phyloP scores from a whole-genome alignment of 1,140 invertebrate species.

The Teleogryllus occipitalis region DNA sequence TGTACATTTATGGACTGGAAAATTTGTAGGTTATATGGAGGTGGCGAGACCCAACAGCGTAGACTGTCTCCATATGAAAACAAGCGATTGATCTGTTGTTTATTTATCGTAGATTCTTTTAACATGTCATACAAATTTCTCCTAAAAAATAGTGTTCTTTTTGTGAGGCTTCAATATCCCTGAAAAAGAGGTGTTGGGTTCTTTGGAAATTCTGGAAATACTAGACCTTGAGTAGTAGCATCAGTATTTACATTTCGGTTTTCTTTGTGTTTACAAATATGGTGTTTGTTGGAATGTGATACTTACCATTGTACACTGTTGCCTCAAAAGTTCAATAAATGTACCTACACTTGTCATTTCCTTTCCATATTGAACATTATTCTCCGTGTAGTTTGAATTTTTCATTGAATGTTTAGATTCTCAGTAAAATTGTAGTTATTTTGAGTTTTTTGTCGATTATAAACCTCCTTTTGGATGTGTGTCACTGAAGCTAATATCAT shows the following conservation, averaged over 20 bases:
- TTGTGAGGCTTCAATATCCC: no score
- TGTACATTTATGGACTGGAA: background rate
- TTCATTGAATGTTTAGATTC: background rate
- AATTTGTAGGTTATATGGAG: background rate
- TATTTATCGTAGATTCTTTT: no score
- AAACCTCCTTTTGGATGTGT: background rate
- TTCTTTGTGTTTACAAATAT: no score
- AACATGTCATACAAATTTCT: no score
- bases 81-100: no score
- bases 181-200: no score
- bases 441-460: background rate
- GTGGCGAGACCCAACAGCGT: background rate
- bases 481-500: background rate
- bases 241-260: no score
- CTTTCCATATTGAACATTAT: background rate
- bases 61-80: no score
- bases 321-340: background rate
- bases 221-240: no score
- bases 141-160: no score
- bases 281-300: no score
- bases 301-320: background rate
- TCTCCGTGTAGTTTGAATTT: background rate
- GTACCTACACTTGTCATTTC: background rate
- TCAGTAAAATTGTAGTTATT: background rate
- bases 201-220: no score